phyloP scores from a whole-genome alignment of 1,140 invertebrate genomes.

The Ylistrum balloti region DNA sequence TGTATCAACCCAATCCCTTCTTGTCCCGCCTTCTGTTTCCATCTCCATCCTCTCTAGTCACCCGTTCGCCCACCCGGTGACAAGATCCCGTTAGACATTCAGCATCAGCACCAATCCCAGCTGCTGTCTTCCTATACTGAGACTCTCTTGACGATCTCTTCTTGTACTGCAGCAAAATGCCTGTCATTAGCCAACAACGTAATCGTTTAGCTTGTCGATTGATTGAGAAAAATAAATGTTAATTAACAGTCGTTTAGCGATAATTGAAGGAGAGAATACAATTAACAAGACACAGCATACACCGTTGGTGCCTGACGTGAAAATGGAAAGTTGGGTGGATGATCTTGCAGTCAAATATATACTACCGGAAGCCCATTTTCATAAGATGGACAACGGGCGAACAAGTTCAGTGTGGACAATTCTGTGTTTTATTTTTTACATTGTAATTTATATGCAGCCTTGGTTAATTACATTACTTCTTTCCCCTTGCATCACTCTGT shows the following conservation, averaged over 20 bases:
- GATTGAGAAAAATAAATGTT: slow-evolving; percentile 36
- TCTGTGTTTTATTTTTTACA: background rate
- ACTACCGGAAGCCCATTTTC: too few species aligned
- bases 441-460: background rate
- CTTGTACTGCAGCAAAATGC: background rate
- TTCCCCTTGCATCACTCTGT: background rate
- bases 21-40: too few species aligned
- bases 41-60: too few species aligned
- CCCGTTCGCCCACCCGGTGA: too few species aligned
- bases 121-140: too few species aligned
- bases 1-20: too few species aligned
- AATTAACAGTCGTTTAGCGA: slow-evolving; percentile 4
- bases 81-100: too few species aligned
- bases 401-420: background rate
- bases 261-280: slow-evolving; percentile 19
- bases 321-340: background rate
- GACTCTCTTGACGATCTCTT: too few species aligned
- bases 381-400: too few species aligned
- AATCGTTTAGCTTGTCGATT: slow-evolving; percentile 7
- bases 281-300: background rate
- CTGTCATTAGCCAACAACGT: background rate
- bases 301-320: background rate
- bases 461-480: background rate
- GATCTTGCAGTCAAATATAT: background rate
- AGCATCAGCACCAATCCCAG: too few species aligned